A percentile compares a stretch with the other conserved stretches of the same genome.
These are phyloP conservation scores for Phataginus tetradactyla DNA, from an alignment of 2,797 vertebrate genomes.

Conservation along the genomic window DNA sequence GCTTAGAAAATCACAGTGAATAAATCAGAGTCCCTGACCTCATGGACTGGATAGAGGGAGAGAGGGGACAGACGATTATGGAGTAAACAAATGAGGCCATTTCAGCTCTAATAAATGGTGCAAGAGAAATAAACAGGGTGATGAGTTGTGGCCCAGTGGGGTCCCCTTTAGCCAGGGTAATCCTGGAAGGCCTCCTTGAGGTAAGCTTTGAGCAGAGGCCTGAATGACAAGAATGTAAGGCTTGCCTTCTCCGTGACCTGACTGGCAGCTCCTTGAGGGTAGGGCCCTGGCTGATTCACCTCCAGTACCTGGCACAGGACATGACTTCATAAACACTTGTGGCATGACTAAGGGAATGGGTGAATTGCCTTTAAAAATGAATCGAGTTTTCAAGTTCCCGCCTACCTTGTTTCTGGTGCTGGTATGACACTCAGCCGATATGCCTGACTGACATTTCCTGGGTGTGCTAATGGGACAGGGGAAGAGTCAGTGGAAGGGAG, in stretches of 20 bases:
- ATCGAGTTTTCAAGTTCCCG: neutral
- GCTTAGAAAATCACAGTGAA: neutral
- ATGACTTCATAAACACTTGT: neutral
- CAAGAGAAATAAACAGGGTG: neutral
- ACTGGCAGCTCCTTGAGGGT: conserved; percentile 43
- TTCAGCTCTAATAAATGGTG: neutral
- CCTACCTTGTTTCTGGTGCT: neutral
- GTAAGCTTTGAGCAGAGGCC: neutral
- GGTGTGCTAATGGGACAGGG: neutral
- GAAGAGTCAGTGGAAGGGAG: neutral
- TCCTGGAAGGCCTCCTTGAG: conserved; percentile 24
- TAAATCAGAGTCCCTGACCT: neutral
- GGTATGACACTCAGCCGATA: neutral
- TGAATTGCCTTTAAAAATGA: neutral
- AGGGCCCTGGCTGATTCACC: conserved; percentile 39
- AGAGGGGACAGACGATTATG: neutral
- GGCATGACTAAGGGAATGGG: neutral
- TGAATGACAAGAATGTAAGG: conserved; percentile 56
- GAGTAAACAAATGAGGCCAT: neutral
- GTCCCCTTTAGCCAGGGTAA: neutral
- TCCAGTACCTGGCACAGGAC: neutral
- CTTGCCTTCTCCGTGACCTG: neutral
- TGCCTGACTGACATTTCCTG: conserved; percentile 49
- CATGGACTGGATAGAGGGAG: neutral
- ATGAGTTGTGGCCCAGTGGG: neutral